phyloP scores from a whole-genome alignment of 1,140 invertebrate genomes.

The Ostrea denselamellosa region DNA sequence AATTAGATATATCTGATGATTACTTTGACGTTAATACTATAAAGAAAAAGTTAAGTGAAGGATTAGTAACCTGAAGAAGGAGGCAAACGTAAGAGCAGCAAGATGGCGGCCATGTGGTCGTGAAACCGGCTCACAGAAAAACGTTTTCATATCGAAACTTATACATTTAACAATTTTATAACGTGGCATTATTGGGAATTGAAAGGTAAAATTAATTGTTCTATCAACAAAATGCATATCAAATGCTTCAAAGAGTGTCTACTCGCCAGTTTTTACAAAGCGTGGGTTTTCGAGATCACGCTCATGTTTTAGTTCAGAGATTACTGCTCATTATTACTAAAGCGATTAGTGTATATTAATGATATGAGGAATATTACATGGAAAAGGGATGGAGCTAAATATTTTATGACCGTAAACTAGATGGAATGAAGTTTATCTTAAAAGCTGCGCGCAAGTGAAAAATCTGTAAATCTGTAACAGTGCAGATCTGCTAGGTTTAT shows the following conservation, averaged over 20 bases:
- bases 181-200: not conserved
- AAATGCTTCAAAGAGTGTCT: not conserved
- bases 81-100: slow-evolving; percentile 45
- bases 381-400: no score
- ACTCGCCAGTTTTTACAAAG: not conserved
- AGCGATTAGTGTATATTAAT: no score
- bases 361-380: no score
- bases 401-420: no score
- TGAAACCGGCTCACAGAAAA: slow-evolving; percentile 44
- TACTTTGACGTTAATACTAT: not conserved
- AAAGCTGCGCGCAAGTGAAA: no score
- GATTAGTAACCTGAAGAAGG: slow-evolving; percentile 28
- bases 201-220: not conserved
- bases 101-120: slow-evolving; percentile 56
- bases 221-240: not conserved
- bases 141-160: not conserved
- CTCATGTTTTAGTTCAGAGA: no score
- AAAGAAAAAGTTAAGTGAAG: not conserved
- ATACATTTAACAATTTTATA: not conserved
- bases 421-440: no score
- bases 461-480: no score
- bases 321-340: no score
- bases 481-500: no score
- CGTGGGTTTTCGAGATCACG: not conserved
- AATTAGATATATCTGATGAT: not conserved